Evolutionary conservation across 2,797 vertebrate genomes (phyloP).

Genomic region (Phataginus tricuspis): DNA sequence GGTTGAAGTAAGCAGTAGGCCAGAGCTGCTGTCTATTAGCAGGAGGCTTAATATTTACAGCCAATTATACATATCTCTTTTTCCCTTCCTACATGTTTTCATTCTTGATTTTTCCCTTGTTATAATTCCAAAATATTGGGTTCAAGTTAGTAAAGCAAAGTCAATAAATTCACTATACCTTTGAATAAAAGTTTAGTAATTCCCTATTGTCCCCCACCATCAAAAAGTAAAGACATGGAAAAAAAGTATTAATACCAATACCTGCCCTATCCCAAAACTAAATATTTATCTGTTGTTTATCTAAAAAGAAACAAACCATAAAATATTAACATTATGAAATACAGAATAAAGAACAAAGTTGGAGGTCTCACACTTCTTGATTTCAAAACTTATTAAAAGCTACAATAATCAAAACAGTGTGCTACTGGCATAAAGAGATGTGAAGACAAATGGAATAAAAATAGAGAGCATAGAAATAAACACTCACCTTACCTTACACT

Average conservation of each 20-base stretch:
- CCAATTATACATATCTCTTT: not conserved
- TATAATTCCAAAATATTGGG: slow-evolving; percentile 2
- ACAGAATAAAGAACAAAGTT: not conserved
- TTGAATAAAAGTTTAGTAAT: slow-evolving; percentile 30
- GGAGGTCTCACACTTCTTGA: not conserved
- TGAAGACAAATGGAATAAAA: not conserved
- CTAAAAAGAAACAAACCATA: not conserved
- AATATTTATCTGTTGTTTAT: not conserved
- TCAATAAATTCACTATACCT: not conserved
- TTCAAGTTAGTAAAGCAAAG: slow-evolving; percentile 12
- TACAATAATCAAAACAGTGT: not conserved
- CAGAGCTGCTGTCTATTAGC: not conserved
- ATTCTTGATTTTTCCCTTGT: not conserved
- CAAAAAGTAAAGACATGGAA: not conserved
- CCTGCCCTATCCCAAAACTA: not conserved
- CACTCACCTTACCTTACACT: not conserved
- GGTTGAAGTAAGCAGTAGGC: not conserved
- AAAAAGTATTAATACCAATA: not conserved
- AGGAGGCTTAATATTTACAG: not conserved
- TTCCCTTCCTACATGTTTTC: slow-evolving; percentile 1
- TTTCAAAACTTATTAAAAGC: slow-evolving; percentile 24
- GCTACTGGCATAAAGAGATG: not conserved
- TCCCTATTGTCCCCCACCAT: not conserved
- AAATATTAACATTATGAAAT: slow-evolving; percentile 29
- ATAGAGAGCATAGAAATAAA: not conserved